phyloP scores from a whole-genome alignment of 2,113 vertebrate genomes.

The Pterocles gutturalis region DNA sequence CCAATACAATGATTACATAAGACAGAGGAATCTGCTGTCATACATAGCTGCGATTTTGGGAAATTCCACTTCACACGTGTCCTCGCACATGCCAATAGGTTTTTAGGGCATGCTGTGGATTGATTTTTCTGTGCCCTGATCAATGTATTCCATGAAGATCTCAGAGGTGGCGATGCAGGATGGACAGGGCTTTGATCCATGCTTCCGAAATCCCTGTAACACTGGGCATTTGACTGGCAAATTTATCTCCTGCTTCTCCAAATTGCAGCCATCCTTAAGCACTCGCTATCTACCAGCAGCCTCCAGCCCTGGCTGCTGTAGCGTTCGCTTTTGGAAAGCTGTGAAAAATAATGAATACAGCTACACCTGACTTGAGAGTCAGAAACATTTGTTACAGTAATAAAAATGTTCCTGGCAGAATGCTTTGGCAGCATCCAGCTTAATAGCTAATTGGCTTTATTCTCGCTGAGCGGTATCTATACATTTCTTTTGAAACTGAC shows the following conservation, averaged over 20 bases:
- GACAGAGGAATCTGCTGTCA: neutral
- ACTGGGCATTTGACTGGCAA: neutral
- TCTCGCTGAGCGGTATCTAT: neutral
- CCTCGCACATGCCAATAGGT: accelerated
- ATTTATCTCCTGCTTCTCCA: slow-evolving; percentile 10
- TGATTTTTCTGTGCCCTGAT: slow-evolving; percentile 6
- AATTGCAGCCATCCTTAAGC: neutral
- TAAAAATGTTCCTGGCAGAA: neutral
- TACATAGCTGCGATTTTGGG: neutral
- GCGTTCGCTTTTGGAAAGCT: neutral
- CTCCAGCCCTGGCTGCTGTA: neutral
- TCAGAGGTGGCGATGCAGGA: neutral
- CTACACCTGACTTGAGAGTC: neutral
- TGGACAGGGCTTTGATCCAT: neutral
- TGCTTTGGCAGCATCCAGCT: neutral
- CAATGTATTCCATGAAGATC: neutral
- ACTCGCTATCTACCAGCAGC: neutral
- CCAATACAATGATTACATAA: neutral
- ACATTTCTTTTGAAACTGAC: neutral
- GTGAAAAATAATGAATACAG: neutral
- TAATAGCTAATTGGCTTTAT: neutral
- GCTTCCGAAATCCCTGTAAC: neutral
- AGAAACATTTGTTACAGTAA: neutral
- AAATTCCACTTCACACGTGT: neutral
- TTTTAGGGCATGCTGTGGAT: neutral